A percentile compares a stretch with the other conserved stretches of the same genome.
Conservation (phyloP, 2,888 invertebrate genomes). For the Aromia moschata region DNA sequence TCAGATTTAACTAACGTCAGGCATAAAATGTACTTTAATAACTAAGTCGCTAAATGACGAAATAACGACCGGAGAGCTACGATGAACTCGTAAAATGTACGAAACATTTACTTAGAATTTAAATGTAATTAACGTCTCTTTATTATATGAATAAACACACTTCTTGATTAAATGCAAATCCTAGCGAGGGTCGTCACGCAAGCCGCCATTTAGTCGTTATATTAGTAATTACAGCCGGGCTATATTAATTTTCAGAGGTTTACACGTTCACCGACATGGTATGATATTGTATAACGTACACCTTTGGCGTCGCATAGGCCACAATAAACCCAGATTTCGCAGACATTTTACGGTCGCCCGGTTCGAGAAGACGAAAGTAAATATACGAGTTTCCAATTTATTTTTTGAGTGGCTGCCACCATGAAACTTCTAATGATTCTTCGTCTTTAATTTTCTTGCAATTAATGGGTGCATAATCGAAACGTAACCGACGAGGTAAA, state of each 20-base stretch:
- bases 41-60: slow-evolving; percentile 5
- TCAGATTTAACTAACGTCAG: slow-evolving; percentile 7
- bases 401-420: slow-evolving; percentile 11
- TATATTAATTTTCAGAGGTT: slow-evolving; percentile 43
- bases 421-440: slow-evolving; percentile 10
- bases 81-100: slow-evolving; percentile 27
- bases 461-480: slow-evolving; percentile 3
- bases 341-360: slow-evolving; percentile 11
- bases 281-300: slow-evolving; percentile 22
- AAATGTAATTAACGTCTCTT: slow-evolving; percentile 31
- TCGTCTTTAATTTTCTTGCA: neutral
- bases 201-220: slow-evolving; percentile 46
- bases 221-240: slow-evolving; percentile 46
- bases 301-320: slow-evolving; percentile 19
- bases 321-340: slow-evolving; percentile 14
- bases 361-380: neutral
- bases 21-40: slow-evolving; percentile 6
- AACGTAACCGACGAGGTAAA: neutral
- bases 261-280: slow-evolving; percentile 35
- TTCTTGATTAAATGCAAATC: slow-evolving; percentile 50
- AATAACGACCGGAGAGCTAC: slow-evolving; percentile 20
- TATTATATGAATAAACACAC: slow-evolving; percentile 44
- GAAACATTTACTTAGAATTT: slow-evolving; percentile 24
- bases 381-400: slow-evolving; percentile 21
- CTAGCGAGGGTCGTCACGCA: slow-evolving; percentile 46